Conservation (phyloP, 1,140 invertebrate species). For the Drosophila serrata region DNA sequence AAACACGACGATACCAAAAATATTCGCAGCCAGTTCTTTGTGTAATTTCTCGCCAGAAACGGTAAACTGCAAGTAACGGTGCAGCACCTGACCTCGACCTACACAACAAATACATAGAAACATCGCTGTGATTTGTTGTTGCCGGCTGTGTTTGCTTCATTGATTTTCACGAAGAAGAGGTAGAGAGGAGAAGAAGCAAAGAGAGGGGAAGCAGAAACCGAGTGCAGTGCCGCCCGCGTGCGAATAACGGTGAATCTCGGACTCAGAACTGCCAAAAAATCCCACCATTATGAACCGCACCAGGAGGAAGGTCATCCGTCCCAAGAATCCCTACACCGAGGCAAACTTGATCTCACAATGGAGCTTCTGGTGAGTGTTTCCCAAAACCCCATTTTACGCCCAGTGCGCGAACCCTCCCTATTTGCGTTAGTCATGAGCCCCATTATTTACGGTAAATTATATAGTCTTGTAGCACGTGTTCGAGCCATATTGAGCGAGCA, state of each 20-base stretch:
- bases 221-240: slow-evolving; percentile 9
- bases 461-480: slow-evolving; percentile 60
- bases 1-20: neutral
- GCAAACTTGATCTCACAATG: slow-evolving; percentile 79
- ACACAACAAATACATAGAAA: slow-evolving; percentile 31
- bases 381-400: neutral
- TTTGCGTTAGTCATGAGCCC: slow-evolving; percentile 35
- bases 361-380: slow-evolving; percentile 77
- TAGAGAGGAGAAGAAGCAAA: slow-evolving; percentile 4
- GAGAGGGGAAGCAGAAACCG: neutral
- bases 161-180: slow-evolving; percentile 30
- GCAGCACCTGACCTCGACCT: slow-evolving; percentile 63
- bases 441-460: slow-evolving; percentile 58
- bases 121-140: slow-evolving; percentile 44
- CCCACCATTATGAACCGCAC: slow-evolving; percentile 74
- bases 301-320: slow-evolving; percentile 72
- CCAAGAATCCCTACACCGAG: slow-evolving; percentile 75
- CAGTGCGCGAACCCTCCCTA: neutral
- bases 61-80: slow-evolving; percentile 50
- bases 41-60: slow-evolving; percentile 46
- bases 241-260: slow-evolving; percentile 51
- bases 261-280: slow-evolving; percentile 6
- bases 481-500: slow-evolving; percentile 37
- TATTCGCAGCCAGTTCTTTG: slow-evolving; percentile 13
- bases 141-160: slow-evolving; percentile 51